Evolutionary conservation across 2,888 invertebrate species (phyloP).

Genomic region (Lycophotia porphyrea): DNA sequence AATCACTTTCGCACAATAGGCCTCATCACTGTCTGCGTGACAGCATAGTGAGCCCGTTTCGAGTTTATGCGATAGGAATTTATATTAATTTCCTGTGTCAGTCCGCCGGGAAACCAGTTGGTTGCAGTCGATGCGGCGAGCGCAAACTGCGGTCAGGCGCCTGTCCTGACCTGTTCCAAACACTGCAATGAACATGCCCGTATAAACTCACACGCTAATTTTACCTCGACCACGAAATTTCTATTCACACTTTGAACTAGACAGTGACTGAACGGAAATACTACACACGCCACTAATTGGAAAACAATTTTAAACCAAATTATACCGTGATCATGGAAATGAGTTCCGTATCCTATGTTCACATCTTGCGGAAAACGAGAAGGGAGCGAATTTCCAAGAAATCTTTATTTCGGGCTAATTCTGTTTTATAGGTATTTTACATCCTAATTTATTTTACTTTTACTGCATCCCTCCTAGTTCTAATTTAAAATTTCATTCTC

Average conservation of each 20-base stretch:
- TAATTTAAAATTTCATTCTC: constrained; percentile 65
- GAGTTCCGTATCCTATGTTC: constrained; percentile 47
- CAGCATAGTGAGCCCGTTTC: constrained; percentile 77
- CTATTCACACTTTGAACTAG: constrained; percentile 75
- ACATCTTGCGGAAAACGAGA: constrained; percentile 62
- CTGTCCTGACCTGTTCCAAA: constrained; percentile 83
- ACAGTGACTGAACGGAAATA: constrained; percentile 60
- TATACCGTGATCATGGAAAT: constrained; percentile 55
- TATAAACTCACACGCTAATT: constrained; percentile 86
- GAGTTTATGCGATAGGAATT: constrained; percentile 87
- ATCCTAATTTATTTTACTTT: constrained; percentile 66
- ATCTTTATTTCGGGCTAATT: constrained; percentile 66
- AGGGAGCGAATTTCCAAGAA: constrained; percentile 54
- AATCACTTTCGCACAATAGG: constrained; percentile 84
- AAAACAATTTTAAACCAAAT: constrained; percentile 59
- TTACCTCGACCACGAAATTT: constrained; percentile 80
- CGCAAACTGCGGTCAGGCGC: constrained; percentile 84
- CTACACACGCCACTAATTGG: constrained; percentile 42
- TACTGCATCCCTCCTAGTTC: constrained; percentile 67
- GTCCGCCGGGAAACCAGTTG: constrained; percentile 81
- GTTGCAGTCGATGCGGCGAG: constrained; percentile 82
- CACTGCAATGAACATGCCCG: constrained; percentile 84
- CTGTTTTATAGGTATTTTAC: constrained; percentile 68
- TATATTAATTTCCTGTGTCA: constrained; percentile 89
- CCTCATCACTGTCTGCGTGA: constrained; percentile 83